Base-by-base conservation (phyloP, 37 sponge, comb jelly and placozoan species). In the Cladorhizidae sp. region DNA sequence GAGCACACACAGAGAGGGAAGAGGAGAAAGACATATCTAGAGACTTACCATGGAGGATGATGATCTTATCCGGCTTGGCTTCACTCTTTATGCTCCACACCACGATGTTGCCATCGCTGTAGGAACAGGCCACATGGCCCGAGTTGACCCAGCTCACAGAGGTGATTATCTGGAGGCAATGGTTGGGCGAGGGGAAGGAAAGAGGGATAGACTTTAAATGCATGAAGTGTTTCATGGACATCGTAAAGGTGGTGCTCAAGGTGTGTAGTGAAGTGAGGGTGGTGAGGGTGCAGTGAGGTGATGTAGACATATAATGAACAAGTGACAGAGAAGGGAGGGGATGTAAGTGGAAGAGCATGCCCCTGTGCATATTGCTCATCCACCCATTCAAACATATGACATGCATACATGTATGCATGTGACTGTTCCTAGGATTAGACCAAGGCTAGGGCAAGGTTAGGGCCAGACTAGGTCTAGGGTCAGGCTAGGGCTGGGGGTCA, bases 21-120 rank as follows among this genome's bases (percentile, higher is more conserved):
- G 25, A 12, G 29, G 29, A 8, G 21, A 8, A 7, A 9, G 49
- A 22, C 2, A 25, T 43, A n/a, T 18, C 1, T 50, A 18, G 35
- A 26, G 25, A 22, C 69, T 69, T 63, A 80, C 85, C 90, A 57
- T 90, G 80, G 15, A 76, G 54, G 21, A 26, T 8, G 45, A 75
- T 40, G n/a, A 85, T 40, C 55, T 75, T 76, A 20, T 85, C 86
- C 37, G 91, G 91, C 57, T 85, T 90, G 42, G 72, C 32, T 22
- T 85, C 85, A 3, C 14, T 68, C 73, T 90, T 90, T 29, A 59
- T 17, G 68, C 70, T 88, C 89, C 89, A 88, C 7, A 52, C 7
- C 17, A 70, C 82, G 8, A 90, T 69, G 55, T 55, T 69, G 6
- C 91, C 91, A 65, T 85, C 82, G 17, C 73, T 80, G 67, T 90